A percentile compares a stretch with the other conserved stretches of the same genome.
phyloP scores from a whole-genome alignment of 1,140 invertebrate genomes.

The Macrobrachium nipponense region DNA sequence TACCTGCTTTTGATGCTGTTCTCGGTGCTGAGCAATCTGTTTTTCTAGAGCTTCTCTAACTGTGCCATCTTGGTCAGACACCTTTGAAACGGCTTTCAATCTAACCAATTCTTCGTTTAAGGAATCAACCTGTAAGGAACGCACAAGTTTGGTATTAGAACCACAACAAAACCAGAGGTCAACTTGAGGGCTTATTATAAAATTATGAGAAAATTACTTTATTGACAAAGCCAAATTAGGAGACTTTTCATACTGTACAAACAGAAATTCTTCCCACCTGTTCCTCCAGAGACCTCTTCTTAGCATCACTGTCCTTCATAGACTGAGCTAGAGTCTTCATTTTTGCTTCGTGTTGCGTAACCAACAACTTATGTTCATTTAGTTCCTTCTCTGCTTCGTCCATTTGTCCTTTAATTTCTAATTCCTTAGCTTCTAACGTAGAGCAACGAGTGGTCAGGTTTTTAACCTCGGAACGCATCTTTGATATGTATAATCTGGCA shows the following conservation, averaged over 20 bases:
- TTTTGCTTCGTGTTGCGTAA: conserved; percentile 96
- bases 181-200: background rate
- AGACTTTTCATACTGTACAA: background rate
- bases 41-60: conserved; percentile 70
- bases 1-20: conserved; percentile 84
- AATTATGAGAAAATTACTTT: background rate
- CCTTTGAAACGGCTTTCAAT: conserved; percentile 78
- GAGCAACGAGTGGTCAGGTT: conserved; percentile 89
- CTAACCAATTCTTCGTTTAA: conserved; percentile 93
- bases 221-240: too few relatives aligned
- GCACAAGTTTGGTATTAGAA: too few relatives aligned
- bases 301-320: conserved; percentile 93
- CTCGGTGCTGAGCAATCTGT: conserved; percentile 74
- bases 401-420: conserved; percentile 91
- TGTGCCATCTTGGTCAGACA: conserved; percentile 50
- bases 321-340: conserved; percentile 95
- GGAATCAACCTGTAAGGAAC: conserved; percentile 77
- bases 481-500: conserved; percentile 95
- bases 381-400: conserved; percentile 92
- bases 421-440: conserved; percentile 82
- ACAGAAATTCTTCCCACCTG: conserved; percentile 72
- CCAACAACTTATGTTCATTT: conserved; percentile 87
- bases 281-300: conserved; percentile 94
- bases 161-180: background rate
- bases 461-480: conserved; percentile 98